Percentiles rank a stretch among this genome's conserved stretches.
Evolutionary conservation across 2,888 invertebrate species (phyloP).

Genomic region (Pterobdella sp.): DNA sequence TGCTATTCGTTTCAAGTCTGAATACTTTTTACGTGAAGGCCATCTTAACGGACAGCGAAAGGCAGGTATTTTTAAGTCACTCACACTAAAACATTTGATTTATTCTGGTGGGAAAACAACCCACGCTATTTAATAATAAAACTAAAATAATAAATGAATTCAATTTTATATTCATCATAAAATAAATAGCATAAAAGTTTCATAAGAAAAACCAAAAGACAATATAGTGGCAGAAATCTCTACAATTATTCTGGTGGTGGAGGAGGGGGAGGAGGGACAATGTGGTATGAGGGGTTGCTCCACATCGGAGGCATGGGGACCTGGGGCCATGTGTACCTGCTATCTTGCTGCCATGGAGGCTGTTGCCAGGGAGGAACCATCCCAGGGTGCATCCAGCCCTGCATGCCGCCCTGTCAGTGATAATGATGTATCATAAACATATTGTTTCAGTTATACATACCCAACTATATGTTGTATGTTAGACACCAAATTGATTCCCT

Average conservation of each 20-base stretch:
- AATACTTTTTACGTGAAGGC: no score
- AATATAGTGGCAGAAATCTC: no score
- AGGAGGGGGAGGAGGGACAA: constrained; percentile 1
- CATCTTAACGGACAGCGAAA: no score
- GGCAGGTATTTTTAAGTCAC: no score
- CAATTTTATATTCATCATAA: neutral
- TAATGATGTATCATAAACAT: neutral
- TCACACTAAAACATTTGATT: no score
- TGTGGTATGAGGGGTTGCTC: neutral
- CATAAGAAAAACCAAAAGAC: neutral
- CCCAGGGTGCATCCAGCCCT: neutral
- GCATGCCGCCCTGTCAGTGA: neutral
- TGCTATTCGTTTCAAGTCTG: no score
- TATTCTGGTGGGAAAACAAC: neutral
- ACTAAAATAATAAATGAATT: neutral
- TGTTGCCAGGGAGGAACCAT: constrained; percentile 4
- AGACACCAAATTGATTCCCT: no score
- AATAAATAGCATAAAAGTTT: neutral
- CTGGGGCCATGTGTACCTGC: neutral
- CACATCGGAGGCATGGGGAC: neutral
- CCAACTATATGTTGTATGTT: no score
- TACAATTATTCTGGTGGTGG: neutral
- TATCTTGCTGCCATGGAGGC: neutral
- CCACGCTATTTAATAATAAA: neutral
- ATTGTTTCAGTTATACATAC: no score